Evolutionary conservation across 2,797 vertebrate genomes (phyloP).

Genomic region (Silurus lanzhouensis): DNA sequence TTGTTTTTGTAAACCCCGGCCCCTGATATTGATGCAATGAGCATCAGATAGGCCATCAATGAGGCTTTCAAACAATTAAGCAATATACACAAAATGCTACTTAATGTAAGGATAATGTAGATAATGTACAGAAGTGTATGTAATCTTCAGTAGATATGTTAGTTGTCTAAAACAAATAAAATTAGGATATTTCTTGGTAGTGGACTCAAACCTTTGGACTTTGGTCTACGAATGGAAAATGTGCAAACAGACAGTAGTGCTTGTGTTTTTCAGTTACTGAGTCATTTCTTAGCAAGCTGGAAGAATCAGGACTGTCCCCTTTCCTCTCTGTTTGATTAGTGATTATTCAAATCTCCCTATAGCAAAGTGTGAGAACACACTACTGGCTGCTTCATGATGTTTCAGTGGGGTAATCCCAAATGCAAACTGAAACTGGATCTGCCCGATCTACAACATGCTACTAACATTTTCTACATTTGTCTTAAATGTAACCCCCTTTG

Average conservation of each 20-base stretch:
- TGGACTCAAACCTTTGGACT: neutral
- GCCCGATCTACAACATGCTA: neutral
- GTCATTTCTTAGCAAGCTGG: constrained; percentile 41
- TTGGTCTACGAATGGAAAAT: neutral
- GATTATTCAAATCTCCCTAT: constrained; percentile 50
- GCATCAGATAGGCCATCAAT: neutral
- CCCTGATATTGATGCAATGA: neutral
- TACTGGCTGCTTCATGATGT: constrained; percentile 4
- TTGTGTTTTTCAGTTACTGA: constrained; percentile 37
- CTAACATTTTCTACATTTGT: neutral
- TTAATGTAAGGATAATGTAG: neutral
- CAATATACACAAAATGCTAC: too few species aligned
- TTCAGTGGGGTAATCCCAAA: constrained; percentile 43
- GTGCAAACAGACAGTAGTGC: constrained; percentile 21
- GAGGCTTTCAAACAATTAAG: neutral
- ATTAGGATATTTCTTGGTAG: neutral
- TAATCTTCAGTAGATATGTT: neutral
- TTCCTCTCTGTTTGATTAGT: constrained; percentile 49
- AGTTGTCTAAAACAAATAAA: neutral
- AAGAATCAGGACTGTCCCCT: constrained; percentile 46
- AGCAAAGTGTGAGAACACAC: constrained; percentile 12
- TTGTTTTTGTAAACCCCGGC: too few species aligned
- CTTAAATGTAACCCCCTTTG: neutral
- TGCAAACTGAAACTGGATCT: constrained; percentile 14
- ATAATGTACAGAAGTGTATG: neutral